Base-by-base conservation (phyloP, 1,140 invertebrate genomes). In the Neodiprion virginianus region DNA sequence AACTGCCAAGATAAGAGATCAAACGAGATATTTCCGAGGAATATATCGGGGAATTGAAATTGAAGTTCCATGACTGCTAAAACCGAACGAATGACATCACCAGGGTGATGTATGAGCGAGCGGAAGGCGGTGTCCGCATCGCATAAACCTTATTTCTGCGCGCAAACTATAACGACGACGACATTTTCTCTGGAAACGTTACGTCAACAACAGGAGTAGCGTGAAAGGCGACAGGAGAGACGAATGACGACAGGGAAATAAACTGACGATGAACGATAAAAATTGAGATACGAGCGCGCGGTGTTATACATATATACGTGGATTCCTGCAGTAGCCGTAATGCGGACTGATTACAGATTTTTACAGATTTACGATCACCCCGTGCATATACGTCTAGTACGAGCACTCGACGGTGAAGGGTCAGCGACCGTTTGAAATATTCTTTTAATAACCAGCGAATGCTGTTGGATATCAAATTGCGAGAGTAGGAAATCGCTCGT, bases 281-380 rank as follows among this genome's bases (percentile, higher is more conserved):
- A 40, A 40, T 40, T 40, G 28, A 40, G 28, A 40, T 40, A 40
- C 5, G 17, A 21, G 28, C 28, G 1, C 1, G 28, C 28, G 28
- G 28, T 40, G 5, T 40, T 40, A 40, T 40, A 40, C 5, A 40
- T 40, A 40, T 40, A 40, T 40, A 40, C 28, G 28, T 40, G 28
- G 28, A 40, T 40, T 40, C 28, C 28, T 40, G 28, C 1, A 40
- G 28, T 40, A 40, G 2, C 28, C 11, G 7, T 11, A 61, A 61
- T 61, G n/a, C 53, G n/a, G n/a, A 61, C 53, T 61, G 53, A 4
- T 61, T 61, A 61, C n/a, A 61, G 53, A 61, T 61, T 61, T 61
- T 61, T 61, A 61, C n/a, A 61, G 53, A 61, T 61, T 61, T 61
- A 61, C 53, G 53, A 61, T 40, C 28, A 40, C 28, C 28, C 28